Evolutionary conservation across 1,140 invertebrate genomes (phyloP), one percentile per base, ranked within the genome.

Genomic region (Lasaia peninsularis): DNA sequence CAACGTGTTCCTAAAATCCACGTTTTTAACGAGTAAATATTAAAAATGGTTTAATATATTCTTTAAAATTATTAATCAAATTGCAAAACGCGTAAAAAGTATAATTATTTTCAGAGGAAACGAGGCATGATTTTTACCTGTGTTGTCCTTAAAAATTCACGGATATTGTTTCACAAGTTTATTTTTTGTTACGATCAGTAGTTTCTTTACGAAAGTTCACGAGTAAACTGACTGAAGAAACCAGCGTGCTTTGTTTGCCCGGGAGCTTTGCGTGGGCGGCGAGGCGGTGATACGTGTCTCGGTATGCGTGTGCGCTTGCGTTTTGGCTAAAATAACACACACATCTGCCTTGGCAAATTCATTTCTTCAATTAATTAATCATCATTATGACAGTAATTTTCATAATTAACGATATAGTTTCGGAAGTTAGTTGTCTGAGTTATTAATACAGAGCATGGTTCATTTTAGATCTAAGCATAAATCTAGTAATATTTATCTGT

Each of bases 341-440:
- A 40, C 35, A 40, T 40, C 35, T 40, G 35, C 14, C 35, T 40
- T 40, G 35, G 35, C 35, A 40, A 40, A 40, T 40, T 40, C 14
- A 40, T 40, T 40, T 40, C 35, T 40, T 40, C 35, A 40, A 40
- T 40, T 16, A 40, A 40, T 40, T 40, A 40, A 40, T 40, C 35
- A 18, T 40, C 14, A 40, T 40, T 40, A 40, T 16, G 35, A 40
- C 14, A 14, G 14, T 40, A 16, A 40, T 40, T 40, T 40, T 37
- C 14, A 40, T 40, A 40, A 40, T 40, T 40, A 40, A 40, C 16
- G 35, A 40, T 40, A 9, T 18, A 16, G 35, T 40, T 40, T 40
- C 16, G 16, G 35, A 40, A 40, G 14, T 40, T 40, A 40, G 9
- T 40, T 40, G 16, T n/a, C 35, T 14, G 11, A 37, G 34, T 14